These are phyloP conservation scores for Carlito syrichta DNA, from an alignment of 2,113 vertebrate species.

Conservation along the genomic window DNA sequence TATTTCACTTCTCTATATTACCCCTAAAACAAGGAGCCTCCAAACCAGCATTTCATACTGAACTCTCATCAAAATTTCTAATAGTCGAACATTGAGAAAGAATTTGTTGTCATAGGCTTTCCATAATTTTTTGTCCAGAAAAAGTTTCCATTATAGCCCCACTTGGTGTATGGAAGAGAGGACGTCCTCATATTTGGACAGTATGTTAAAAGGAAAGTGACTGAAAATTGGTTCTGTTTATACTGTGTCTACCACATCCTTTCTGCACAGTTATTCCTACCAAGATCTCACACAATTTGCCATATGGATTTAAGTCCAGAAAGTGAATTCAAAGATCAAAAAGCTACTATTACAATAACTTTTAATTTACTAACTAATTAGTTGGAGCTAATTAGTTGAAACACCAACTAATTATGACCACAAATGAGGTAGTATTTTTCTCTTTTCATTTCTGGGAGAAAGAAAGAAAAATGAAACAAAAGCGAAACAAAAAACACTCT, in stretches of 20 bases:
- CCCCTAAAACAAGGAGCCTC: background rate
- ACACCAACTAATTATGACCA: background rate
- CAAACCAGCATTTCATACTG: background rate
- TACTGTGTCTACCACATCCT: background rate
- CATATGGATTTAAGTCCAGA: background rate
- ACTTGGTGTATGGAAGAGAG: background rate
- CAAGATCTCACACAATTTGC: background rate
- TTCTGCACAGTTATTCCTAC: background rate
- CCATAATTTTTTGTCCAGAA: background rate
- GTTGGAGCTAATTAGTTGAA: background rate
- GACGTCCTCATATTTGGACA: background rate
- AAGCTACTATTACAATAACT: background rate
- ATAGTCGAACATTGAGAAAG: background rate
- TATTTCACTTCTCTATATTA: background rate
- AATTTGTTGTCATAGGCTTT: background rate
- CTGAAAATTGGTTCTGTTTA: background rate
- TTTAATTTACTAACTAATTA: background rate
- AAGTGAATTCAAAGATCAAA: background rate
- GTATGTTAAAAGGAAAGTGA: background rate
- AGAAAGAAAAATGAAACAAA: constrained; percentile 11
- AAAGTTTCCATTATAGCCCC: background rate
- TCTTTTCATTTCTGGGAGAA: background rate
- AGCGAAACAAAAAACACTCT: background rate
- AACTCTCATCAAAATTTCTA: background rate
- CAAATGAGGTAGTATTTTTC: background rate